Conservation (phyloP, 2,113 vertebrate species). For the Cacatua alba region DNA sequence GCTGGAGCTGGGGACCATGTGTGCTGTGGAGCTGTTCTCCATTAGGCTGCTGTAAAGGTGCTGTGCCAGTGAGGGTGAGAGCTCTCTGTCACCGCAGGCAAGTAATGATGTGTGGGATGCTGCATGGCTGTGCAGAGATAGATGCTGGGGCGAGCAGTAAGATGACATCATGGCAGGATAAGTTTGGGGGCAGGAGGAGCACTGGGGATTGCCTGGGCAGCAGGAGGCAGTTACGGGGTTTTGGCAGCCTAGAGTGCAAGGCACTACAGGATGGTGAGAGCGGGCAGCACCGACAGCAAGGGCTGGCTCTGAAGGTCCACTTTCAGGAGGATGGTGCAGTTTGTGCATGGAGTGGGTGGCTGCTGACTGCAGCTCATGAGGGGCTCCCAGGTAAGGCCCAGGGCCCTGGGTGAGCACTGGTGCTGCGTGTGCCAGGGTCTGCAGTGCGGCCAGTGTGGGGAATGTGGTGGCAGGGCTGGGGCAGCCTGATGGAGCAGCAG, state of each 20-base stretch:
- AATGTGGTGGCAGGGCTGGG: rapidly evolving
- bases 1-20: neutral
- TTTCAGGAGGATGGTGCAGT: neutral
- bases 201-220: neutral
- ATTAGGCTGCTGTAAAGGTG: neutral
- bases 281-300: neutral
- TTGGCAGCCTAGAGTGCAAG: neutral
- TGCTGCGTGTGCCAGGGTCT: neutral
- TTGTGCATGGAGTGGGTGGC: neutral
- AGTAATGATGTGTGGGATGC: neutral
- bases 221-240: neutral
- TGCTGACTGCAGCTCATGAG: neutral
- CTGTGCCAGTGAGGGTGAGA: neutral
- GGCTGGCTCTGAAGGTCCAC: neutral
- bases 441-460: rapidly evolving
- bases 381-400: neutral
- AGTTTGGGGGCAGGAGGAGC: neutral
- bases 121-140: neutral
- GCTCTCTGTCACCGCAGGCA: neutral
- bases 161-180: neutral
- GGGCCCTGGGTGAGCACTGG: neutral
- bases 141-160: neutral
- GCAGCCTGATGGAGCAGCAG: neutral
- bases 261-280: neutral
- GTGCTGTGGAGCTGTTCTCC: neutral